Percentiles rank a stretch among this genome's conserved stretches.
Conservation (phyloP, 2,888 invertebrate genomes). For the Caenorhabditis japonica region DNA sequence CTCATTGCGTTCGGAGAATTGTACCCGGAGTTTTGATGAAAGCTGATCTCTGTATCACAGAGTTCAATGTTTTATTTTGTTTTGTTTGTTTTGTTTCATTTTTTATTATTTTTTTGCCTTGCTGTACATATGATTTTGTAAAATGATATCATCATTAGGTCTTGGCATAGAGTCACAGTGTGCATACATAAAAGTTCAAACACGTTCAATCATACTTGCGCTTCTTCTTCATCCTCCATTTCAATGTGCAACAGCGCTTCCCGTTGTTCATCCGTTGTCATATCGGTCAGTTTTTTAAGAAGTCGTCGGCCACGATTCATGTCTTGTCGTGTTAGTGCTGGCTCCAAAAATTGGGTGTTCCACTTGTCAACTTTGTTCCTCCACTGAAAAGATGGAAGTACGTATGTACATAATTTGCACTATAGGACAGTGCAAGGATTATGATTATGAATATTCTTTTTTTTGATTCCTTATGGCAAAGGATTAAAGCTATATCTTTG, state of each 20-base stretch:
- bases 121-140: no score
- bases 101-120: no score
- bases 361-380: slow-evolving; percentile 37
- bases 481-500: no score
- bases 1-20: neutral
- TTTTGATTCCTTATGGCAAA: no score
- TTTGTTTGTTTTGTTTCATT: no score
- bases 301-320: slow-evolving; percentile 41
- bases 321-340: slow-evolving; percentile 31
- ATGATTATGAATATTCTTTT: no score
- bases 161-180: no score
- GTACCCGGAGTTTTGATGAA: neutral
- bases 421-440: slow-evolving; percentile 3
- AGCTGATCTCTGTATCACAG: neutral
- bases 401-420: no score
- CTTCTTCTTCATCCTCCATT: neutral
- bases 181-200: neutral
- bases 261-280: slow-evolving; percentile 44
- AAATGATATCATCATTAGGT: no score
- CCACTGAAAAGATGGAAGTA: slow-evolving; percentile 34
- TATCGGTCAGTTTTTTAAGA: slow-evolving; percentile 36
- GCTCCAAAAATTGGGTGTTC: slow-evolving; percentile 46
- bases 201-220: neutral
- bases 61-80: no score
- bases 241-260: slow-evolving; percentile 19